phyloP scores from a whole-genome alignment of 2,888 invertebrate species.

The Chrysopilus asiliformis region DNA sequence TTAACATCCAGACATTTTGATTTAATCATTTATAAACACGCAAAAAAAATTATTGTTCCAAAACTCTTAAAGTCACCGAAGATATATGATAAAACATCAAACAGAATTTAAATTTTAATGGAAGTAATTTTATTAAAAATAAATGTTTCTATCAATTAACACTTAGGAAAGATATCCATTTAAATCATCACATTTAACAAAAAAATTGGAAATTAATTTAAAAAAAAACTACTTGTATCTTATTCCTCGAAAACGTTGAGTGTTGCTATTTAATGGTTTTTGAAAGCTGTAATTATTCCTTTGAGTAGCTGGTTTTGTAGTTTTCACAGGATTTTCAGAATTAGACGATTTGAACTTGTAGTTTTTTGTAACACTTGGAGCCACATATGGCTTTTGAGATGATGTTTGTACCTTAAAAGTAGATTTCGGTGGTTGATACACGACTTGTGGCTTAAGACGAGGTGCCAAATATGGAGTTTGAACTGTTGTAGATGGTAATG shows the following conservation, averaged over 20 bases:
- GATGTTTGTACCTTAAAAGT: neutral
- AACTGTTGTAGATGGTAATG: constrained; percentile 24
- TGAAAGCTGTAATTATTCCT: too few relatives aligned
- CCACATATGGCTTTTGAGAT: constrained; percentile 24
- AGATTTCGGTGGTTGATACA: neutral
- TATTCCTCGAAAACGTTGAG: constrained; percentile 4
- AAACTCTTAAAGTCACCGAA: too few relatives aligned
- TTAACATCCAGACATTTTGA: too few relatives aligned
- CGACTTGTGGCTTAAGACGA: constrained; percentile 15
- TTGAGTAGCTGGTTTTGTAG: too few relatives aligned
- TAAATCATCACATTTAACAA: neutral
- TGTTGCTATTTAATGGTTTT: too few relatives aligned
- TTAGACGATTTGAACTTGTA: neutral
- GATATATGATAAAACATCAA: too few relatives aligned
- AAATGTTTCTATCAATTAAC: too few relatives aligned
- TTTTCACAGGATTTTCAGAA: too few relatives aligned
- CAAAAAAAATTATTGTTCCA: too few relatives aligned
- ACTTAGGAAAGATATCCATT: neutral
- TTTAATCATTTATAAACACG: too few relatives aligned
- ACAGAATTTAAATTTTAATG: too few relatives aligned
- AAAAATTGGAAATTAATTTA: neutral
- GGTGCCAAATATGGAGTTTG: constrained; percentile 30
- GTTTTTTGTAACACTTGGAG: constrained; percentile 20
- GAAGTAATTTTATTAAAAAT: too few relatives aligned
- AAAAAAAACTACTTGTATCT: constrained; percentile 1